These are phyloP conservation scores for Megaceryle maxima DNA, from an alignment of 2,113 vertebrate species.

Conservation along the genomic window DNA sequence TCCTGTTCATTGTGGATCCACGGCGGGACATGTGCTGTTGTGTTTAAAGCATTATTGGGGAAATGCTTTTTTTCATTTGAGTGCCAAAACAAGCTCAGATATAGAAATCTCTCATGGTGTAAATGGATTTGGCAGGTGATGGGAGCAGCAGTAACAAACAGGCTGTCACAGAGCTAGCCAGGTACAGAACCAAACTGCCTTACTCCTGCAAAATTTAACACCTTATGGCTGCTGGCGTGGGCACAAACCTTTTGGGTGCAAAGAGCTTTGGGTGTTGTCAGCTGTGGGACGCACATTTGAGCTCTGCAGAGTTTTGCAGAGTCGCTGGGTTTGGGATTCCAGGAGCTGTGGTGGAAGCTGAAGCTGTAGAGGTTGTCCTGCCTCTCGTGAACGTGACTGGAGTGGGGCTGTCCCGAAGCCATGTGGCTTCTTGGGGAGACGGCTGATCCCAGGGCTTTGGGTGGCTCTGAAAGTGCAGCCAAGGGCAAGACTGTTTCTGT, in stretches of 20 bases:
- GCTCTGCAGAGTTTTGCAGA: background rate
- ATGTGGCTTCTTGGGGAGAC: background rate
- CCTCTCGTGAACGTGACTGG: rapidly evolving
- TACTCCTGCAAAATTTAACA: background rate
- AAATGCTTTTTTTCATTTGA: background rate
- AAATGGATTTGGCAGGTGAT: background rate
- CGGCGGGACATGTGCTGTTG: rapidly evolving
- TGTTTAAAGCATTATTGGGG: background rate
- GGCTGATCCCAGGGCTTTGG: background rate
- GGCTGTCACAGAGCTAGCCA: background rate
- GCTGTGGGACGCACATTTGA: background rate
- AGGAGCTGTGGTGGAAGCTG: background rate
- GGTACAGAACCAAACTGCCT: background rate
- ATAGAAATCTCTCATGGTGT: background rate
- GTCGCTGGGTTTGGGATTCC: background rate
- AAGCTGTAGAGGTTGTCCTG: background rate
- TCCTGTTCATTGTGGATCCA: background rate
- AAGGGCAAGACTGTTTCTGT: background rate
- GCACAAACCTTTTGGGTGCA: too few relatives aligned
- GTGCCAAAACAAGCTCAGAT: background rate
- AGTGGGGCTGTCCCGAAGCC: background rate
- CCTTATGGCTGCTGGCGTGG: background rate
- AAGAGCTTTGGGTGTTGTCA: background rate
- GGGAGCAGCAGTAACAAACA: background rate
- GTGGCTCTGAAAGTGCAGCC: background rate